These are phyloP conservation scores for Danio aesculapii DNA, from an alignment of 2,797 vertebrate species.

Conservation along the genomic window DNA sequence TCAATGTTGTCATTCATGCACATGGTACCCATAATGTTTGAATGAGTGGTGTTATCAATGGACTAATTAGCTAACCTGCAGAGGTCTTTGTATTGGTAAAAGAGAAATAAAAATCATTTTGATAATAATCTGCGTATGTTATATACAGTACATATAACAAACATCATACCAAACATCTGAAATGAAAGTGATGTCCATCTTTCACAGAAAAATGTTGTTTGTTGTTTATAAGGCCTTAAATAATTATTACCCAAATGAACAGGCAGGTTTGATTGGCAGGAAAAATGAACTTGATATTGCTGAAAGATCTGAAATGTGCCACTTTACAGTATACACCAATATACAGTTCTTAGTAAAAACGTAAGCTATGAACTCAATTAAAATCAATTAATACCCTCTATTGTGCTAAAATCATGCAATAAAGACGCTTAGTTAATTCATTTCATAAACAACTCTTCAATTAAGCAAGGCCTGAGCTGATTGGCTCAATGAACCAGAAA, in stretches of 20 bases:
- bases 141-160: too few species aligned
- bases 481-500: constrained; percentile 70
- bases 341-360: constrained; percentile 47
- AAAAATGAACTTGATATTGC: constrained; percentile 4
- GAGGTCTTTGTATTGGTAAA: too few species aligned
- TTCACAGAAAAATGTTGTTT: too few species aligned
- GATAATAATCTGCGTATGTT: too few species aligned
- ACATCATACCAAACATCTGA: too few species aligned
- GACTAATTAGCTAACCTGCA: too few species aligned
- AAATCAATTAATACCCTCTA: constrained; percentile 75
- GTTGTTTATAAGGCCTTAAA: too few species aligned
- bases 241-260: not conserved
- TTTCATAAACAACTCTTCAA: constrained; percentile 66
- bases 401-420: constrained; percentile 74
- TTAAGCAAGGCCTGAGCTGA: constrained; percentile 62
- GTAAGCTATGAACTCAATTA: constrained; percentile 67
- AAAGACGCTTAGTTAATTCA: constrained; percentile 79
- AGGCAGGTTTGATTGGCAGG: constrained; percentile 4
- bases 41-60: too few species aligned
- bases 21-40: not conserved
- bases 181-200: too few species aligned
- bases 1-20: not conserved
- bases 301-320: constrained; percentile 6
- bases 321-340: not conserved
- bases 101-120: too few species aligned